phyloP scores from a whole-genome alignment of 2,113 vertebrate genomes.

The Eurystomus gularis region DNA sequence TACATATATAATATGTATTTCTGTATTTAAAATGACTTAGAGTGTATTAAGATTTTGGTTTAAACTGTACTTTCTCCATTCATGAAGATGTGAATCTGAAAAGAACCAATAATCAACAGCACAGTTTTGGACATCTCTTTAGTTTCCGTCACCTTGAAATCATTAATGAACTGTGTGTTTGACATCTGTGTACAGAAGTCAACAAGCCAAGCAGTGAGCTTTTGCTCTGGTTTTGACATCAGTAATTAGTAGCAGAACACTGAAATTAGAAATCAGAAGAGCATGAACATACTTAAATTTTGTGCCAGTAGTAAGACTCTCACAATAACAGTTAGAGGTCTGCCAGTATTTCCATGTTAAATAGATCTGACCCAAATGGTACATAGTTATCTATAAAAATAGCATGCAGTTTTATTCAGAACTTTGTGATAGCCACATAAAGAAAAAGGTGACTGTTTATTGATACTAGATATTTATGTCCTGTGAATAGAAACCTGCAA shows the following conservation, averaged over 20 bases:
- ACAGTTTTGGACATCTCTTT: constrained; percentile 25
- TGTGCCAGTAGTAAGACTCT: constrained; percentile 24
- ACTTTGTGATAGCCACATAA: background rate
- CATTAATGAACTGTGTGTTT: constrained; percentile 62
- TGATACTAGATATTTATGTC: background rate
- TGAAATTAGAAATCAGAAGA: constrained; percentile 62
- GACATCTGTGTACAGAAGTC: constrained; percentile 49
- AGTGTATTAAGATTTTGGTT: constrained; percentile 1
- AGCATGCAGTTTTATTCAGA: background rate
- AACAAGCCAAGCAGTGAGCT: constrained; percentile 51
- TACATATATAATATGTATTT: too few species aligned
- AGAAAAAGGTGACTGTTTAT: background rate
- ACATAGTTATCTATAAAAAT: constrained; percentile 2
- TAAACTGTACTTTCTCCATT: background rate
- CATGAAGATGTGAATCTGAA: constrained; percentile 33
- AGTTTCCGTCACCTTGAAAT: constrained; percentile 65
- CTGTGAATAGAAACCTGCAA: background rate
- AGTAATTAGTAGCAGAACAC: constrained; percentile 66
- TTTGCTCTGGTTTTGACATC: constrained; percentile 63
- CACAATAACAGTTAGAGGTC: constrained; percentile 16
- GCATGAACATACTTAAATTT: constrained; percentile 32
- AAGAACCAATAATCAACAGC: constrained; percentile 32
- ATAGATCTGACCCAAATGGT: background rate
- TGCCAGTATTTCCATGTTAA: constrained; percentile 52
- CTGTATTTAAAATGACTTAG: background rate